Evolutionary conservation across 1,140 invertebrate genomes (phyloP), one percentile per base, ranked within the genome.

Genomic region (Orius insidiosus): DNA sequence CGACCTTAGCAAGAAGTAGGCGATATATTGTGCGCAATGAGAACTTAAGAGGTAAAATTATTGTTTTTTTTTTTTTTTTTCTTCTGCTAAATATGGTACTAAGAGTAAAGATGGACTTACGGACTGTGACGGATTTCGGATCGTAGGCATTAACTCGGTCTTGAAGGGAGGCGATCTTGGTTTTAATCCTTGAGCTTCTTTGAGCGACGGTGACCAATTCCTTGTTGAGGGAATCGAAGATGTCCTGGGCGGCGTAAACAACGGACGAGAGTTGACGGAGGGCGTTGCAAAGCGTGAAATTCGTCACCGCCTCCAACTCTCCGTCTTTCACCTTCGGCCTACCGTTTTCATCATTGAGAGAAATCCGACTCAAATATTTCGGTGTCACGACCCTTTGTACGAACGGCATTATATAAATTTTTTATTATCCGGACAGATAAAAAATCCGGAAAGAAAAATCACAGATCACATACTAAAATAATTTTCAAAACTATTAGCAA

Each of bases 51-150:
- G n/a, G n/a, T n/a, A n/a, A n/a, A n/a, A n/a, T n/a, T n/a, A n/a
- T n/a, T n/a, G n/a, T n/a, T n/a, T n/a, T n/a, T n/a, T n/a, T n/a
- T n/a, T n/a, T n/a, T n/a, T n/a, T n/a, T n/a, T n/a, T n/a, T n/a
- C n/a, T n/a, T n/a, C n/a, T n/a, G n/a, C n/a, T n/a, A n/a, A n/a
- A n/a, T n/a, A n/a, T 24, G 24, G 24, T 24, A 24, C 24, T 7
- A 24, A 24, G 7, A 24, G 30, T 32, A 10, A 37, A 48, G 14
- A 18, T 65, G n/a, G n/a, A 85, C 82, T 85, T 74, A 85, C 82
- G 80, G 67, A 85, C 80, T 73, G 77, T 68, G 54, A 84, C 80
- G 62, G 74, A 72, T 66, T 80, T 84, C 39, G 80, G 79, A 62
- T 85, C 79, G 63, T 74, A 76, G 39, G 59, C 60, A 44, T 51